These are phyloP conservation scores for Meliscaeva auricollis DNA, from an alignment of 2,888 invertebrate species.

Conservation along the genomic window DNA sequence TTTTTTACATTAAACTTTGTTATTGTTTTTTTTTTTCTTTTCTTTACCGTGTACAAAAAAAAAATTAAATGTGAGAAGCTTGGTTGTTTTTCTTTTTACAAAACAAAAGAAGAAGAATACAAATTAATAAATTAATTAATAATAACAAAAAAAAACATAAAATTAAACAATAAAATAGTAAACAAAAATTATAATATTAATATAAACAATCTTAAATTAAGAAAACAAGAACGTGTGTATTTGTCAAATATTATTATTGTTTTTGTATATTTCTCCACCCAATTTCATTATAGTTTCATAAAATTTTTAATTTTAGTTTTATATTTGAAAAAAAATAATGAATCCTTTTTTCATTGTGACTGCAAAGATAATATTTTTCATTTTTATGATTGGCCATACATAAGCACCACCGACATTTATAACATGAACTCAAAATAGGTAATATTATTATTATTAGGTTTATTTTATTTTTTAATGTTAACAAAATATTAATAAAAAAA, in stretches of 20 bases:
- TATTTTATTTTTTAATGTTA: conserved; percentile 17
- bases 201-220: conserved; percentile 67
- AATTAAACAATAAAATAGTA: conserved; percentile 64
- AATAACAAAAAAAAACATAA: conserved; percentile 53
- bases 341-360: neutral
- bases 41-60: conserved; percentile 28
- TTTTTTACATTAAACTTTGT: conserved; percentile 51
- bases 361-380: conserved; percentile 43
- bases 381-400: conserved; percentile 68
- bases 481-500: conserved; percentile 35
- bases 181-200: conserved; percentile 60
- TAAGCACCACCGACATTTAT: conserved; percentile 75
- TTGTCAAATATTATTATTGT: conserved; percentile 56
- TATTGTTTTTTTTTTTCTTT: conserved; percentile 27
- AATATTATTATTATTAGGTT: conserved; percentile 53
- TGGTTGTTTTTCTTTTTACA: conserved; percentile 52
- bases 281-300: conserved; percentile 81
- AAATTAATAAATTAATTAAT: conserved; percentile 27
- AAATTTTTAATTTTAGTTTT: conserved; percentile 27
- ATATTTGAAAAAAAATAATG: conserved; percentile 27
- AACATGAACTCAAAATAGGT: conserved; percentile 78
- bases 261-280: conserved; percentile 83
- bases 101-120: conserved; percentile 55
- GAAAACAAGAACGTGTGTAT: conserved; percentile 60
- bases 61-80: conserved; percentile 53